phyloP scores from a whole-genome alignment of 1,140 invertebrate genomes.

The Spodoptera litura region DNA sequence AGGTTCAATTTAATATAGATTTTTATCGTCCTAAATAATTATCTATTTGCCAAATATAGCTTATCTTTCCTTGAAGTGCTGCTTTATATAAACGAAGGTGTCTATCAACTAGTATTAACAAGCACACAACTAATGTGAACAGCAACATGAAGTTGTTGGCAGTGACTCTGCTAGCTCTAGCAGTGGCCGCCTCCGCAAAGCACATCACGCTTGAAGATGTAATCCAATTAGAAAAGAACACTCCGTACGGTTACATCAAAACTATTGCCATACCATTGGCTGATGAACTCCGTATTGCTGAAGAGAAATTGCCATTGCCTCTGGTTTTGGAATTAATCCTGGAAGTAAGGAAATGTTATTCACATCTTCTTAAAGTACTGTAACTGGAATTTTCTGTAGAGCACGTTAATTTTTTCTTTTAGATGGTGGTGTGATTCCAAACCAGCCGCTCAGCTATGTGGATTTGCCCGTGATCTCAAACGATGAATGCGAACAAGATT shows the following conservation, averaged over 20 bases:
- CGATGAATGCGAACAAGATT: neutral
- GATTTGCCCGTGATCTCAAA: neutral
- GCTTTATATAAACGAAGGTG: too few species aligned
- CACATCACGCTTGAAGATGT: too few species aligned
- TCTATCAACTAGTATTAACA: too few species aligned
- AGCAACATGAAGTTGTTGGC: neutral
- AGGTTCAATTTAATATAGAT: too few species aligned
- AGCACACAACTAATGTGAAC: too few species aligned
- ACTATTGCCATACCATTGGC: slow-evolving; percentile 41
- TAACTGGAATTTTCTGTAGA: neutral
- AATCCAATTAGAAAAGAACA: slow-evolving; percentile 21
- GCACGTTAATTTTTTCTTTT: neutral
- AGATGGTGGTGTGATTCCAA: neutral
- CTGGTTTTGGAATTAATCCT: neutral
- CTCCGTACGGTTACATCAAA: slow-evolving; percentile 8
- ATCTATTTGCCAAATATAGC: too few species aligned
- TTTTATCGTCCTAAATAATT: too few species aligned
- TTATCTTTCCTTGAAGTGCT: too few species aligned
- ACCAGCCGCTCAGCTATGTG: neutral
- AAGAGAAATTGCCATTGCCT: slow-evolving; percentile 3
- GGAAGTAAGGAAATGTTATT: neutral
- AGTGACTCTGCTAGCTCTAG: neutral
- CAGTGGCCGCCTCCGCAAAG: too few species aligned
- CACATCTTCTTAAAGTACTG: too few species aligned
- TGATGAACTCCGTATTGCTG: slow-evolving; percentile 50